phyloP scores from a whole-genome alignment of 2,797 vertebrate species.

The Furcifer pardalis region DNA sequence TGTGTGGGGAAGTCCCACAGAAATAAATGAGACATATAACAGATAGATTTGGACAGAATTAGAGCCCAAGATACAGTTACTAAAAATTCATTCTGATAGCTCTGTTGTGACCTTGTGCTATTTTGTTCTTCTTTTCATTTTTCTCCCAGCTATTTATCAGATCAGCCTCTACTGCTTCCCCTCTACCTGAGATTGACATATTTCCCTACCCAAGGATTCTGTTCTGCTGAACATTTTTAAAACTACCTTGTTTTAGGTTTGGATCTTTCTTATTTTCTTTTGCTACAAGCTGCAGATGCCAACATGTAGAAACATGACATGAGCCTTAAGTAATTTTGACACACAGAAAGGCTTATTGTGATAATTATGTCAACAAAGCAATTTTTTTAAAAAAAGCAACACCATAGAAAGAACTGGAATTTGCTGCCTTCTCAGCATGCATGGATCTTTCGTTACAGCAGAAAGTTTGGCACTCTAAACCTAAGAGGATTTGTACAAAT shows the following conservation, averaged over 20 bases:
- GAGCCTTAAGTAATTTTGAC: neutral
- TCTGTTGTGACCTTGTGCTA: neutral
- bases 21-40: constrained; percentile 8
- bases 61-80: neutral
- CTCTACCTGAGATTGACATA: neutral
- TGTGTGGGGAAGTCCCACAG: neutral
- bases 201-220: neutral
- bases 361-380: neutral
- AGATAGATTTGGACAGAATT: neutral
- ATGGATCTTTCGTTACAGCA: neutral
- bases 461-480: neutral
- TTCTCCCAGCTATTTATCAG: neutral
- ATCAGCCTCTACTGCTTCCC: neutral
- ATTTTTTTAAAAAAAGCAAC: neutral
- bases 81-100: neutral
- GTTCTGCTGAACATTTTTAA: neutral
- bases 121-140: neutral
- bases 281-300: neutral
- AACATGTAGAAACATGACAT: neutral
- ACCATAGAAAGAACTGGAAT: neutral
- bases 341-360: neutral
- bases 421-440: neutral
- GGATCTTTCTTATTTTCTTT: neutral
- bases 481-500: neutral
- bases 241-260: neutral